These are phyloP conservation scores for Kradibia gibbosae DNA, from an alignment of 1,140 invertebrate species.

Conservation along the genomic window DNA sequence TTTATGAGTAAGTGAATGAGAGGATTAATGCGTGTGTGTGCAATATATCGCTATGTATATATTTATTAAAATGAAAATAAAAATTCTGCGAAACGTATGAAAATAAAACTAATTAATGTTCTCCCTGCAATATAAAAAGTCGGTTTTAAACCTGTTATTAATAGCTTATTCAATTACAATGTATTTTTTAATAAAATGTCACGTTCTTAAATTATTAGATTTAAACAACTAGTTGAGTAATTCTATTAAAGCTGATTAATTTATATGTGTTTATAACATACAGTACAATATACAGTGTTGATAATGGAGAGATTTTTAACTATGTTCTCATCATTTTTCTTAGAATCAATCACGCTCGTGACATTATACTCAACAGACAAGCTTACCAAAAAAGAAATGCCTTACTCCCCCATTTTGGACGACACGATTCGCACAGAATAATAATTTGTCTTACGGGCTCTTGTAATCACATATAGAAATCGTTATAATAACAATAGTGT, in stretches of 20 bases:
- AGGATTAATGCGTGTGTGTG: too few species aligned
- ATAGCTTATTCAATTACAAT: neutral
- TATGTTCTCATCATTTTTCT: constrained; percentile 3
- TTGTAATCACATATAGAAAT: constrained; percentile 24
- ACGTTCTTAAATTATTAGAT: neutral
- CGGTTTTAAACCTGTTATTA: too few species aligned
- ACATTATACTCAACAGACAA: neutral
- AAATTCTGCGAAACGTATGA: too few species aligned
- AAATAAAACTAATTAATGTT: too few species aligned
- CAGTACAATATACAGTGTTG: neutral
- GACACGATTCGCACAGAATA: constrained; percentile 8
- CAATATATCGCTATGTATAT: too few species aligned
- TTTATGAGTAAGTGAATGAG: too few species aligned
- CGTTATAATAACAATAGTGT: neutral
- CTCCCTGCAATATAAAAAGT: too few species aligned
- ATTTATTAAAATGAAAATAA: too few species aligned
- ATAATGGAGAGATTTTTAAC: neutral
- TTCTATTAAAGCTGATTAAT: neutral
- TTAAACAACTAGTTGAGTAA: neutral
- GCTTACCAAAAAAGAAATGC: neutral
- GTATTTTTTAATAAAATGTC: neutral
- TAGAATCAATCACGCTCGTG: constrained; percentile 25
- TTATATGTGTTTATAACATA: neutral
- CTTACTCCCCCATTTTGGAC: neutral
- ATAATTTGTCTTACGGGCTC: neutral